Evolutionary conservation across 2,797 vertebrate genomes (phyloP), one percentile per base, ranked within the genome.

Genomic region (Oophaga sylvatica): DNA sequence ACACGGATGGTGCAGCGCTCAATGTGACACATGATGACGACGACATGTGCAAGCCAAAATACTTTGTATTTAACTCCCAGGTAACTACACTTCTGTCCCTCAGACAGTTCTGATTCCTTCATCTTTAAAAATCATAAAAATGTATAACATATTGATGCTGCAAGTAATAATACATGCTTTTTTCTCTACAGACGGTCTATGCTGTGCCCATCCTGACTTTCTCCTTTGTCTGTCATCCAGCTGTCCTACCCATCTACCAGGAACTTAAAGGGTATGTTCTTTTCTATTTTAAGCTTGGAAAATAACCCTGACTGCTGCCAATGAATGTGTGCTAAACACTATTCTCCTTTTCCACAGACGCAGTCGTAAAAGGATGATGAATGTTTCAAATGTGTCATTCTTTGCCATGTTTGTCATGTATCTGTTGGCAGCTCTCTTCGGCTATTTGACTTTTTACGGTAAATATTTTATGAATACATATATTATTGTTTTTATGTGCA

Each of bases 331-430:
- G 31, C 67, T 85, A 20, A 76, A 57, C 67, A 41, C 35, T 16
- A 16, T 59, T 67, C 17, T 77, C 8, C 57, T 31, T 81, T 80
- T 80, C 17, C 73, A 31, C 71, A 99, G 98, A 87, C 98, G 98
- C 41, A 99, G 97, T 90, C 96, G 96, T 76, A 95, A 80, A 91
- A 97, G 95, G 93, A 99, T 99, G 98, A 98, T 99, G 95, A 94
- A 92, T 0, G 98, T 99, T 29, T 98, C 98, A 90, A 98, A 99
- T 6, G 95, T 99, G 26, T 99, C 98, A 68, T 99, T 99, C 91
- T 95, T 98, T 90, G 94, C 97, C 82, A 99, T 99, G 97, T 98
- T 99, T 92, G 91, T 99, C 91, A 99, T 98, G 97, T 99, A 99
- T 90, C 95, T 99, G 89, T 90, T 99, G 92, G 97, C 98, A 41